Base-by-base conservation (phyloP, 2,888 invertebrate species). In the Drosophila acutilabella region DNA sequence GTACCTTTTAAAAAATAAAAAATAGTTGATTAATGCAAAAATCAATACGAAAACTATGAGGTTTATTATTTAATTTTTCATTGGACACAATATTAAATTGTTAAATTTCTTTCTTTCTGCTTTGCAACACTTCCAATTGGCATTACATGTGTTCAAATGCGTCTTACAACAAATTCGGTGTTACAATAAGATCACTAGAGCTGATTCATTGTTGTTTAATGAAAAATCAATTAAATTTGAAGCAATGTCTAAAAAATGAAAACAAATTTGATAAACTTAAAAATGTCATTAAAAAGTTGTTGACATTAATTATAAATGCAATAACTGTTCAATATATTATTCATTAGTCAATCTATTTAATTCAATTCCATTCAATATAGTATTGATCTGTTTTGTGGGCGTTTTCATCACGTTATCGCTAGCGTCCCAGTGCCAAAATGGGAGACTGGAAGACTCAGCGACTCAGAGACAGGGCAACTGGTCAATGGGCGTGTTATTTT, bases 401-500 rank as follows among this genome's bases (percentile, higher is more conserved):
- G 75, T 75, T 76, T 68, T 54, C 58, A 58, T 23, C 74, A 58
- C 51, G 65, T 70, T 74, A 74, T 74, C 73, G 70, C 57, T 45
- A 41, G 64, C 44, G 56, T 56, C 64, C 57, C 41, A 36, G 26
- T 48, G 61, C 33, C 69, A 51, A 51, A 30, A 10, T 54, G 65
- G 6, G 61, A n/a, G 33, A 33, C 44, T 13, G 53, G n/a, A 14
- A 14, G 56, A 51, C 40, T 6, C 7, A 23, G 23, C 23, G 6
- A 23, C 23, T 23, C 23, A 23, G 18, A 14, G 56, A 51, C 45
- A 52, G 51, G 66, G 53, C 44, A 56, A 62, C 48, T 58, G 70
- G 30, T 13, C 54, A 53, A 51, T 71, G 61, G 77, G 61, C 75
- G 71, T 71, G 70, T 33, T 61, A 62, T 64, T 68, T 52, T 64